Evolutionary conservation across 2,888 invertebrate species (phyloP).

Genomic region (Chelonus formosanus): DNA sequence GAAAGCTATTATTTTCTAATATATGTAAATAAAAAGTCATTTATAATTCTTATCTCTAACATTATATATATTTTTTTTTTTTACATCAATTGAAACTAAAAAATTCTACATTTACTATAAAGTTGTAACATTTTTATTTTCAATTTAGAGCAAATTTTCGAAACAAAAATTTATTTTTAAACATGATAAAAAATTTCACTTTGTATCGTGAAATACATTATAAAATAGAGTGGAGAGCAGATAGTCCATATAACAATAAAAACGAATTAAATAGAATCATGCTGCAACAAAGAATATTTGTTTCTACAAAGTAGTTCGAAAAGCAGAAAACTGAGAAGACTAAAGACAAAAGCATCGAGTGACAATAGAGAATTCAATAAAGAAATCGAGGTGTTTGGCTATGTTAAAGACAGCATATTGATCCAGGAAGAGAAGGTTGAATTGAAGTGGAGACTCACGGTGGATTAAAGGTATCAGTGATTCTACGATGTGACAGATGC

Average conservation of each 20-base stretch:
- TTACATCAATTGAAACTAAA: too few species aligned
- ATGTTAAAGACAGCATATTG: not conserved
- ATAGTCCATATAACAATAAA: not conserved
- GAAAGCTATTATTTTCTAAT: too few species aligned
- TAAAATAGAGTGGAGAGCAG: not conserved
- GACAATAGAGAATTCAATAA: conserved; percentile 14
- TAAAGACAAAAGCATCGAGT: not conserved
- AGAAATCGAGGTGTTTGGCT: conserved; percentile 20
- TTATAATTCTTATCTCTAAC: too few species aligned
- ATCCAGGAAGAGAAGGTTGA: not conserved
- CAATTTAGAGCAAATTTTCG: not conserved
- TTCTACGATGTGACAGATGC: conserved; percentile 24
- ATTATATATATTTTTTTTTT: too few species aligned
- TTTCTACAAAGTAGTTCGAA: too few species aligned
- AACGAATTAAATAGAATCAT: too few species aligned
- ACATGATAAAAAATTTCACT: not conserved
- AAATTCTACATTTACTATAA: too few species aligned
- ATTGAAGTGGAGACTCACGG: conserved; percentile 1
- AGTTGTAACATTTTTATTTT: not conserved
- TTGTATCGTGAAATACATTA: not conserved
- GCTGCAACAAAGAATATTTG: too few species aligned
- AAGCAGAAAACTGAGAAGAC: not conserved
- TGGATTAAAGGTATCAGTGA: conserved; percentile 19
- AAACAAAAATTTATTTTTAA: not conserved
- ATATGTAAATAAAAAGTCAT: too few species aligned